These are phyloP conservation scores for Zoanthus sansibaricus DNA, from an alignment of 92 coral and sea anemone genomes.

Conservation along the genomic window DNA sequence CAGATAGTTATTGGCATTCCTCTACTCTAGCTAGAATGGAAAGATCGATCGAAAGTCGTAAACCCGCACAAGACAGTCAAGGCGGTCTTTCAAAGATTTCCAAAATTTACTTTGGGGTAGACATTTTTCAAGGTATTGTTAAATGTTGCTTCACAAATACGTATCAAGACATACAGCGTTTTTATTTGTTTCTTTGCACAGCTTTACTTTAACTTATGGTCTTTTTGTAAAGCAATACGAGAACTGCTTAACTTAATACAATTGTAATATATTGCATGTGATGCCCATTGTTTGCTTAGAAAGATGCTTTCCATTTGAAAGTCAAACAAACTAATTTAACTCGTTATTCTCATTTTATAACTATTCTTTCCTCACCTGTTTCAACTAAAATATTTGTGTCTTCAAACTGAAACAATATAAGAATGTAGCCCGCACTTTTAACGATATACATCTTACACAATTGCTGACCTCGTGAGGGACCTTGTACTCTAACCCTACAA, in stretches of 20 bases:
- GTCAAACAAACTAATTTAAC: background rate
- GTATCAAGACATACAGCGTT: background rate
- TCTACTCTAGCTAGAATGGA: constrained; percentile 53
- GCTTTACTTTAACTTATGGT: constrained; percentile 12
- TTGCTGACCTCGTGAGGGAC: background rate
- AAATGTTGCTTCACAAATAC: background rate
- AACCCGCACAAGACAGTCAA: constrained; percentile 74
- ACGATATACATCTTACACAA: background rate
- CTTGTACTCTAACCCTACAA: background rate
- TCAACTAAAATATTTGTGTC: background rate
- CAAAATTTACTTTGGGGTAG: constrained; percentile 85
- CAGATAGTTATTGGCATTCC: constrained; percentile 20
- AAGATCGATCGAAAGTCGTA: constrained; percentile 65
- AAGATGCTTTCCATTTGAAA: constrained; percentile 8
- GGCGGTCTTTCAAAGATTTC: constrained; percentile 74
- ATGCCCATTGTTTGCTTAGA: constrained; percentile 15
- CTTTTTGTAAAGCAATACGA: background rate
- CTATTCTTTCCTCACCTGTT: constrained; percentile 8
- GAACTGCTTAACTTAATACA: background rate
- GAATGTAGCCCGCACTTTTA: background rate
- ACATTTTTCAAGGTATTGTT: constrained; percentile 84
- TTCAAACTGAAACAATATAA: background rate
- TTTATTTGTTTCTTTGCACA: background rate
- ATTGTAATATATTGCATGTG: background rate
- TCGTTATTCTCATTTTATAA: background rate